Evolutionary conservation across 2,113 vertebrate genomes (phyloP), one percentile per base, ranked within the genome.

Genomic region (Setophaga kirtlandii): DNA sequence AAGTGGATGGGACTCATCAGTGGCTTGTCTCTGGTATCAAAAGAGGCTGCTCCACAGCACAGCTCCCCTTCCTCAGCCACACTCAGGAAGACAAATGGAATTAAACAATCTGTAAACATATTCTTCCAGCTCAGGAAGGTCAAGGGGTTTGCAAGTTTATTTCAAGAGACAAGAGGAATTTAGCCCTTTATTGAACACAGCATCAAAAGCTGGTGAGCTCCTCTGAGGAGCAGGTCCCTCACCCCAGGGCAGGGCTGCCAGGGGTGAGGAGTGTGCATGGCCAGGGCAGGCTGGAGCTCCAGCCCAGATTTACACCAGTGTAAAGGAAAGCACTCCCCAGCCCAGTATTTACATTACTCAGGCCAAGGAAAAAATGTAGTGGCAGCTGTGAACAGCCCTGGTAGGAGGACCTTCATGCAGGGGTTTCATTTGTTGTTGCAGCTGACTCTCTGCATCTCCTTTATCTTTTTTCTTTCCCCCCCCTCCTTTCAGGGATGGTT

Each of bases 391-490:
- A 91, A 84, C 83, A 87, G 78, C 70, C 65, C 69, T 91, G 69
- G 81, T 33, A 75, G 87, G 49, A 91, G 68, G 77, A 75, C 62
- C 74, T 93, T 95, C 65, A 39, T 3, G 2, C 60, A 89, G 74
- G 64, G 77, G 67, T 71, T 91, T 73, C 39, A 58, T 49, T 91
- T 92, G 91, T 94, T 95, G 74, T 91, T 96, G 81, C 94, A 97
- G 91, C 93, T 95, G 95, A 94, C 60, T 91, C 30, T 89, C 52
- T 87, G 81, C 62, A 85, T 82, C 67, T 49, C 44, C 83, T 94
- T 96, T 87, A 93, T 82, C 31, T 90, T 87, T 84, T 67, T 39
- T 62, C 41, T 52, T 39, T 47, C 0, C 2, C 1, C 4, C 14
- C 58, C 17, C 53, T 56, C 47, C 22, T 78, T 84, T 80, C 70